Evolutionary conservation across 2,888 invertebrate species (phyloP).

Genomic region (Petrophora chlorosata): DNA sequence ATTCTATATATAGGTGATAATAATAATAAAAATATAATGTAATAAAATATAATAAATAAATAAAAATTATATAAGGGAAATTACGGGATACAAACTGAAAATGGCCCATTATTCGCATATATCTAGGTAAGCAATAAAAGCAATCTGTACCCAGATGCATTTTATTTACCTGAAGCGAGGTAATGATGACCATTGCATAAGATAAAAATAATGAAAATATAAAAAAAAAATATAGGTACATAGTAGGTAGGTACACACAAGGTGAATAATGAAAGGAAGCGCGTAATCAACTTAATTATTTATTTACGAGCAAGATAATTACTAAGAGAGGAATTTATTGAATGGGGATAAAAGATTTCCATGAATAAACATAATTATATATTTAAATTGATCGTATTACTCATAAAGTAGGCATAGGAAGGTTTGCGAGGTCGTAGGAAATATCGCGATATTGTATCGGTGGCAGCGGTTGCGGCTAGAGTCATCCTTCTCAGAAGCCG

Average conservation of each 20-base stretch:
- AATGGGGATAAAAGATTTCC: slow-evolving; percentile 33
- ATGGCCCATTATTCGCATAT: too few relatives aligned
- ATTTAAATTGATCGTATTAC: slow-evolving; percentile 29
- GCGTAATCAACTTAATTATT: slow-evolving; percentile 18
- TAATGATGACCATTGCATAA: background rate
- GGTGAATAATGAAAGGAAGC: slow-evolving; percentile 27
- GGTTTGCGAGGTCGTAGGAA: slow-evolving; percentile 16
- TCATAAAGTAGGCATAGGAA: slow-evolving; percentile 17
- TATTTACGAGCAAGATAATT: slow-evolving; percentile 18
- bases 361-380: slow-evolving; percentile 30
- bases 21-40: too few relatives aligned
- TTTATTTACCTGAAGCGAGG: too few relatives aligned
- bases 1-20: too few relatives aligned
- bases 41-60: too few relatives aligned
- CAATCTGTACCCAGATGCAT: too few relatives aligned
- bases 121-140: too few relatives aligned
- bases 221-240: slow-evolving; percentile 21
- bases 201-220: slow-evolving; percentile 38
- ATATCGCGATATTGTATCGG: slow-evolving; percentile 17
- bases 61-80: too few relatives aligned
- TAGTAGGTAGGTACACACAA: too few relatives aligned
- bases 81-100: too few relatives aligned
- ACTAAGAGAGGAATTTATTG: slow-evolving; percentile 31
- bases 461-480: slow-evolving; percentile 15
- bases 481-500: slow-evolving; percentile 25